Evolutionary conservation across 2,113 vertebrate genomes (phyloP).

Genomic region (Corapipo altera): DNA sequence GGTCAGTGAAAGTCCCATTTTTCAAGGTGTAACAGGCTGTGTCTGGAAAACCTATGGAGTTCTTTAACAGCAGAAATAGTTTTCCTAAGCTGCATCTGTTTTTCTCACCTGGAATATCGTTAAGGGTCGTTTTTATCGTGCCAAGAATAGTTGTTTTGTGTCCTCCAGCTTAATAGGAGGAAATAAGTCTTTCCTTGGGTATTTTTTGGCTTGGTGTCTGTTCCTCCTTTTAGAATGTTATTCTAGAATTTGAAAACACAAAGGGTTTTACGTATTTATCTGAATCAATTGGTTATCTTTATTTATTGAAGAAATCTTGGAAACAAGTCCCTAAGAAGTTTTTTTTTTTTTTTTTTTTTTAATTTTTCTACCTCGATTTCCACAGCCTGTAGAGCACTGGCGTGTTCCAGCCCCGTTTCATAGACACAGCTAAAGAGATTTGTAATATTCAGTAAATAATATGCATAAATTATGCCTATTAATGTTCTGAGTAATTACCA

Average conservation of each 20-base stretch:
- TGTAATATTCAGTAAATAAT: not conserved
- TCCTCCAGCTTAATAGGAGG: not conserved
- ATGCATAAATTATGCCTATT: not conserved
- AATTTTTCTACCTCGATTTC: not conserved
- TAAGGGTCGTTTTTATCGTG: not conserved
- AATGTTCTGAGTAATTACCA: slow-evolving; percentile 18
- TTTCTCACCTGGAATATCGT: slow-evolving; percentile 29
- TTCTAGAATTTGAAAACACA: not conserved
- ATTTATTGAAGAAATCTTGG: not conserved
- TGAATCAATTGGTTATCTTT: not conserved
- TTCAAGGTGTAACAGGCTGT: not conserved
- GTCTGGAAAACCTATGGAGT: not conserved
- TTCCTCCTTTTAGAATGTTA: not conserved
- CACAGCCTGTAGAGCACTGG: not conserved
- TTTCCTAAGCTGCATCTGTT: slow-evolving; percentile 49
- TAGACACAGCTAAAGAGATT: not conserved
- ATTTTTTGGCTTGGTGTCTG: not conserved
- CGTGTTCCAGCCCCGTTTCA: not conserved
- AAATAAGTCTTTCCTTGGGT: not conserved
- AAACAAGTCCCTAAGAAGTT: not conserved
- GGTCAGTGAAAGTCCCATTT: slow-evolving; percentile 9
- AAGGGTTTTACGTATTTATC: not conserved
- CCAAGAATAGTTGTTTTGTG: not conserved
- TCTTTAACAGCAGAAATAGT: not conserved
- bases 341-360: not conserved